These are phyloP conservation scores for Synergus japonicus DNA, from an alignment of 2,888 invertebrate genomes.

Conservation along the genomic window DNA sequence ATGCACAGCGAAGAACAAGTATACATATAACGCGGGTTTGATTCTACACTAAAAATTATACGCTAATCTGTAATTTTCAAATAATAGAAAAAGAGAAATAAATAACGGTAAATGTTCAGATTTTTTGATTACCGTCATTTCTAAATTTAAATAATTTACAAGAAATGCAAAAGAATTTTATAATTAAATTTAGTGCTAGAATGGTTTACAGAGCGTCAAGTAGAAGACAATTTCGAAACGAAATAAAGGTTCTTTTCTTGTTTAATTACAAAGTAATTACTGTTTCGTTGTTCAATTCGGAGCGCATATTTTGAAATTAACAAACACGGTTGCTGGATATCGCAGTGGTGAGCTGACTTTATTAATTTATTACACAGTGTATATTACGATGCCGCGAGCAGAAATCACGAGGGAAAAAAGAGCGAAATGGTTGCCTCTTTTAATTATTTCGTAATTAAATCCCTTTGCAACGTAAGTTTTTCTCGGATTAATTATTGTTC, in stretches of 20 bases:
- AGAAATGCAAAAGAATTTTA: conserved; percentile 2
- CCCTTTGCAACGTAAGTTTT: conserved; percentile 47
- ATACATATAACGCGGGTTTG: background rate
- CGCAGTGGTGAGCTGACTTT: conserved; percentile 66
- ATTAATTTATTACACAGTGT: conserved; percentile 73
- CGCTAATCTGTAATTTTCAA: background rate
- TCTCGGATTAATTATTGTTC: conserved; percentile 55
- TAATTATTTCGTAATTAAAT: conserved; percentile 74
- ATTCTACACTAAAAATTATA: background rate
- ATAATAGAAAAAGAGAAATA: conserved; percentile 34
- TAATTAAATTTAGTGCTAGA: background rate
- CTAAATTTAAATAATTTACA: conserved; percentile 26
- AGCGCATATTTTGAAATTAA: conserved; percentile 64
- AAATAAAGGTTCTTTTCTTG: conserved; percentile 50
- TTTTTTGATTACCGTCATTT: no score
- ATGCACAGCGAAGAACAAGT: conserved; percentile 41
- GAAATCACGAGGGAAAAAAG: conserved; percentile 51
- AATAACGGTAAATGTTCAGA: conserved; percentile 40
- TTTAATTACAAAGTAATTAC: conserved; percentile 72
- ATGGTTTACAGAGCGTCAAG: conserved; percentile 44
- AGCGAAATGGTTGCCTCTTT: conserved; percentile 63
- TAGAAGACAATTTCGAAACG: conserved; percentile 48
- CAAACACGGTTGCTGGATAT: conserved; percentile 60
- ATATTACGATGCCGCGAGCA: conserved; percentile 62
- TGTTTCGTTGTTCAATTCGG: conserved; percentile 48